Percentiles rank a stretch among this genome's conserved stretches.
phyloP scores from a whole-genome alignment of 2,797 vertebrate genomes.

The Cottoperca gobio region DNA sequence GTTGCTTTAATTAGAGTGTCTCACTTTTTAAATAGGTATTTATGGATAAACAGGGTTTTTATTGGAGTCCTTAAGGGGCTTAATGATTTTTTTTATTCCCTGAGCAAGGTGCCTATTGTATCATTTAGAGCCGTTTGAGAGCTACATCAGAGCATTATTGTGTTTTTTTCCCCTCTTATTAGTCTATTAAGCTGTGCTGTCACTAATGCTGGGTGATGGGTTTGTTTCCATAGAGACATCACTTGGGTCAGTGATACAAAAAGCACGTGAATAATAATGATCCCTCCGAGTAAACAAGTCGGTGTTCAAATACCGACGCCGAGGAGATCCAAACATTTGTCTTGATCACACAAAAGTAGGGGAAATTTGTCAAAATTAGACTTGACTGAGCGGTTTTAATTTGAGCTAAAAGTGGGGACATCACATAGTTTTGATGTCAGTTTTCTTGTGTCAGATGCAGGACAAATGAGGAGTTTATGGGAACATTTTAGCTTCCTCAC shows the following conservation, averaged over 20 bases:
- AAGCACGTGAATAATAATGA: constrained; percentile 52
- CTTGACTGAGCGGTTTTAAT: constrained; percentile 34
- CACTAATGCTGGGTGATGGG: constrained; percentile 43
- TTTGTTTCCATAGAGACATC: constrained; percentile 73
- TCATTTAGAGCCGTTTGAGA: constrained; percentile 43
- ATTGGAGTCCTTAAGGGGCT: constrained; percentile 36
- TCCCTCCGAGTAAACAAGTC: constrained; percentile 36
- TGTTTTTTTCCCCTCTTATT: constrained; percentile 43
- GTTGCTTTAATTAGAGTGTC: constrained; percentile 14
- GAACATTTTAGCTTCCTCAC: constrained; percentile 11
- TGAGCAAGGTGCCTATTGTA: constrained; percentile 37
- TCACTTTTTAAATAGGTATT: constrained; percentile 30
- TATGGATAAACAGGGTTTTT: constrained; percentile 22
- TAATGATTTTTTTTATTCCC: constrained; percentile 40
- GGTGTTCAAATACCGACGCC: constrained; percentile 12
- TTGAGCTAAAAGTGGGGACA: constrained; percentile 4
- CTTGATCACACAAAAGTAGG: constrained; percentile 34
- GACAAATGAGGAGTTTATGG: constrained; percentile 11
- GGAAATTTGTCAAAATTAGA: constrained; percentile 48
- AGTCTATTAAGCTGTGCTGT: constrained; percentile 41
- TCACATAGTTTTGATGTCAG: constrained; percentile 3
- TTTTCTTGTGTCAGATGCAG: constrained; percentile 20
- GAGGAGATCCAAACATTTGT: constrained; percentile 44
- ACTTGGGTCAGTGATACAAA: constrained; percentile 40
- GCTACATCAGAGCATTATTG: constrained; percentile 46